These are phyloP conservation scores for Drosophila nigricruria DNA, from an alignment of 2,888 invertebrate species.

Conservation along the genomic window DNA sequence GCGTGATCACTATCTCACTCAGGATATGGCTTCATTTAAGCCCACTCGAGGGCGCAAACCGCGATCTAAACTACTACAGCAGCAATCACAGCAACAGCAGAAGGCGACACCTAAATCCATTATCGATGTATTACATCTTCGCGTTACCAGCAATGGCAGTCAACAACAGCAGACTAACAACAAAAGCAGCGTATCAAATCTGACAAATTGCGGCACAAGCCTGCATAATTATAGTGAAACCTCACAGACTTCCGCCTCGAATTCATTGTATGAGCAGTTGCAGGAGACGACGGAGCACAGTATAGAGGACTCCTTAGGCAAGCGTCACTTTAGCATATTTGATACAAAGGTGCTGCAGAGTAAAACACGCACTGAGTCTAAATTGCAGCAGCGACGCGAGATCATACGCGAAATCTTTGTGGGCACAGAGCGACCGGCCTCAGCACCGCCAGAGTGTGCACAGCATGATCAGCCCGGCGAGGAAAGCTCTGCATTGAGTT, in stretches of 20 bases:
- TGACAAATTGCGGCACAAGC: constrained; percentile 34
- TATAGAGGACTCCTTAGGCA: constrained; percentile 53
- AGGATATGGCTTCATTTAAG: constrained; percentile 59
- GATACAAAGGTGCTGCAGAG: constrained; percentile 90
- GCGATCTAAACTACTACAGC: constrained; percentile 25
- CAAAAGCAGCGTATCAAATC: constrained; percentile 34
- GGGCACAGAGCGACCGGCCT: constrained; percentile 90
- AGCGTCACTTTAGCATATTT: constrained; percentile 86
- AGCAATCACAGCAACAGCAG: constrained; percentile 29
- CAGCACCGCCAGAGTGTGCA: constrained; percentile 89
- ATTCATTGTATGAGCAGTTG: constrained; percentile 73
- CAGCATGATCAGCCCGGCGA: constrained; percentile 77
- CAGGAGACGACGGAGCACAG: constrained; percentile 52
- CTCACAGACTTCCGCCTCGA: constrained; percentile 81
- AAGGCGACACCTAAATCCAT: constrained; percentile 79
- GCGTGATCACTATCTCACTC: constrained; percentile 83
- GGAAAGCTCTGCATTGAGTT: constrained; percentile 63
- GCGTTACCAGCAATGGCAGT: constrained; percentile 73
- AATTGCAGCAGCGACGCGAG: constrained; percentile 90
- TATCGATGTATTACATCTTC: constrained; percentile 84
- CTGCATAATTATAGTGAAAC: constrained; percentile 70
- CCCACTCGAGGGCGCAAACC: constrained; percentile 54
- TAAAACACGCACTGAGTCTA: constrained; percentile 91
- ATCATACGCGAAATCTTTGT: constrained; percentile 94
- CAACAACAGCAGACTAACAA: constrained; percentile 28